Evolutionary conservation across 1,140 invertebrate species (phyloP), one percentile per base, ranked within the genome.

Genomic region (Drosophila miranda): DNA sequence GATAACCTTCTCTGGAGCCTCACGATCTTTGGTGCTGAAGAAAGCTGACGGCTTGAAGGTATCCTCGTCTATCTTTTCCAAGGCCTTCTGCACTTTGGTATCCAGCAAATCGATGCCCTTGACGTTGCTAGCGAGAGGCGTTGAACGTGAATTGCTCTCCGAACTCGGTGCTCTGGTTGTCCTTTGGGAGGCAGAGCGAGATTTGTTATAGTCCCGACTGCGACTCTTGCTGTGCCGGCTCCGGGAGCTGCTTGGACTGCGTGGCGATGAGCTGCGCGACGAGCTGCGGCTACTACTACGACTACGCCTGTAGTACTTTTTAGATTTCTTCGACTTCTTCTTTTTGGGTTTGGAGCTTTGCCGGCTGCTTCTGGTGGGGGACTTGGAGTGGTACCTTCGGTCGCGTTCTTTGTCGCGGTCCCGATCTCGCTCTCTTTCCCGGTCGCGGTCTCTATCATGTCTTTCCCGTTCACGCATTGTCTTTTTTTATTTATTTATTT

Each of bases 21-120:
- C 78, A 6, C 75, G 52, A 51, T 90, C 84, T 1, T 76, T 46
- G 1, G 75, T 74, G 14, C 88, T 90, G 13, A 79, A 84, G 63
- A 91, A 91, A 30, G 77, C 6, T 0, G 60, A 44, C 5, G 90
- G 74, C 38, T 75, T 78, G 34, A 91, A 91, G 8, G 63, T 43
- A 41, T 91, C 90, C 44, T 89, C 88, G 23, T 91, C 88, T 38
- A 91, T 91, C 8, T 83, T 80, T 42, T 89, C 83, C 14, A 90
- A 41, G 3, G 75, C 78, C 28, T 88, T 86, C 45, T 75, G 75
- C 8, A 90, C 82, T 46, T 90, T 86, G 13, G 44, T 44, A 51
- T 90, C 86, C 14, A 81, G 51, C 51, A 89, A 58, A 50, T 90
- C 86, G 14, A 90, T 83, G n/a, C 53, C 45, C 49, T 89, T 86